Evolutionary conservation across 1,140 invertebrate species (phyloP), one percentile per base, ranked within the genome.

Genomic region (Spodoptera frugiperda): DNA sequence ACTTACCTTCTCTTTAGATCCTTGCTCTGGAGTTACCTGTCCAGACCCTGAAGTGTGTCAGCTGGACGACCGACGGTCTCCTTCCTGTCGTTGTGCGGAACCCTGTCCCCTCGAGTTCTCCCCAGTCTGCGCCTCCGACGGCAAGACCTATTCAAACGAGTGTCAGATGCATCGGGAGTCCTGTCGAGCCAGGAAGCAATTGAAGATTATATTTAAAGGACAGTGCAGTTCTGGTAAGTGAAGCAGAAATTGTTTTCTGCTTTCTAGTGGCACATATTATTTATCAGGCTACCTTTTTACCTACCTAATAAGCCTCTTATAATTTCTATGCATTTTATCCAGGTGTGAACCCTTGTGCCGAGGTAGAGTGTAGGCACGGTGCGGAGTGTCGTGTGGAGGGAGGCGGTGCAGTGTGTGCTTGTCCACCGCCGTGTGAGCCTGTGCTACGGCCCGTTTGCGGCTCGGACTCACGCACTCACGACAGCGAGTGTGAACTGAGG

Each of bases 381-480:
- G 96, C 98, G 84, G 96, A 97, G 87, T 99, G 98, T 90, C 95
- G 95, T n/a, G 97, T 99, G 83, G 96, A 98, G 94, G 95, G 96
- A 75, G 96, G 96, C 75, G 98, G 98, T 0, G 97, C 97, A 57
- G 97, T 98, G 76, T 98, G 98, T 90, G 96, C 96, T 77, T 98
- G 98, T 87, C 96, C 96, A 1, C 95, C 96, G 39, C 94, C 95
- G 17, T 98, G 98, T 91, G 97, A 98, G 82, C 96, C 96, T 0
- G 95, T 98, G 17, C 95, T 98, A 94, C 94, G 96, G 57, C 96
- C 97, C 54, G 97, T 99, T 30, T 99, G 98, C 91, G 98, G 98
- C n/a, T 97, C 96, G 12, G 98, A 99, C 91, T 97, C 98, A 6
- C 95, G 96, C 68, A 98, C 98, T 81, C 99, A 99, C 94, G 95